Conservation (phyloP, 1,140 invertebrate genomes). For the Hyles vespertilio region DNA sequence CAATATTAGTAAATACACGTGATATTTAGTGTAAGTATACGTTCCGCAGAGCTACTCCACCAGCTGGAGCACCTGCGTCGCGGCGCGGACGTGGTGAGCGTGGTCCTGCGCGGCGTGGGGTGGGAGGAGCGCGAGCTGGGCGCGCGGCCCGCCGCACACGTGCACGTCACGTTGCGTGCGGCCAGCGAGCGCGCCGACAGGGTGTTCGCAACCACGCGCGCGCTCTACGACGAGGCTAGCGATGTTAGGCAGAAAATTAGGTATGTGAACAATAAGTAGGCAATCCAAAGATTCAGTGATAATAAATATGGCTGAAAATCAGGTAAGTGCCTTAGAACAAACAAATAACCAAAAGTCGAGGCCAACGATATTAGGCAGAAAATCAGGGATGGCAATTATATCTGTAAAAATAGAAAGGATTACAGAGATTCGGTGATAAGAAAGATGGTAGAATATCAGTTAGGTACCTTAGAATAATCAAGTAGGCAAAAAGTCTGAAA, state of each 20-base stretch:
- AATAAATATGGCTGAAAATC: too few relatives aligned
- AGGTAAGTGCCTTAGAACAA: too few relatives aligned
- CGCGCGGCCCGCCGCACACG: constrained; percentile 36
- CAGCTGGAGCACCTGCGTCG: constrained; percentile 50
- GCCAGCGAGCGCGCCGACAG: constrained; percentile 54
- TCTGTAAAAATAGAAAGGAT: too few relatives aligned
- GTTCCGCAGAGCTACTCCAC: constrained; percentile 44
- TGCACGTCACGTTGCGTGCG: constrained; percentile 26
- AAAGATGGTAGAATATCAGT: too few relatives aligned
- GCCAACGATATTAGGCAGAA: constrained; percentile 67
- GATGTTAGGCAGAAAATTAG: constrained; percentile 57
- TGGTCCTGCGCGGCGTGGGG: constrained; percentile 52
- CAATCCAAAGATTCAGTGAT: too few relatives aligned
- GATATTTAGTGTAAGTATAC: neutral
- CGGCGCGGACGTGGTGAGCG: constrained; percentile 50
- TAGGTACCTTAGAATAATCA: too few relatives aligned
- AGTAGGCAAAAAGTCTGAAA: too few relatives aligned
- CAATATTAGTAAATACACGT: too few relatives aligned
- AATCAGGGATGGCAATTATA: too few relatives aligned
- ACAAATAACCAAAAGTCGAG: too few relatives aligned
- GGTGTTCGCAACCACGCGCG: constrained; percentile 70
- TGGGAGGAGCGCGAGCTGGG: constrained; percentile 58
- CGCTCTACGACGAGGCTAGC: constrained; percentile 72
- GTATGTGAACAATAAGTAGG: too few relatives aligned
- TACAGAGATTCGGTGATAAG: too few relatives aligned